Evolutionary conservation across 1,140 invertebrate genomes (phyloP).

Genomic region (Brachystomella parvula): DNA sequence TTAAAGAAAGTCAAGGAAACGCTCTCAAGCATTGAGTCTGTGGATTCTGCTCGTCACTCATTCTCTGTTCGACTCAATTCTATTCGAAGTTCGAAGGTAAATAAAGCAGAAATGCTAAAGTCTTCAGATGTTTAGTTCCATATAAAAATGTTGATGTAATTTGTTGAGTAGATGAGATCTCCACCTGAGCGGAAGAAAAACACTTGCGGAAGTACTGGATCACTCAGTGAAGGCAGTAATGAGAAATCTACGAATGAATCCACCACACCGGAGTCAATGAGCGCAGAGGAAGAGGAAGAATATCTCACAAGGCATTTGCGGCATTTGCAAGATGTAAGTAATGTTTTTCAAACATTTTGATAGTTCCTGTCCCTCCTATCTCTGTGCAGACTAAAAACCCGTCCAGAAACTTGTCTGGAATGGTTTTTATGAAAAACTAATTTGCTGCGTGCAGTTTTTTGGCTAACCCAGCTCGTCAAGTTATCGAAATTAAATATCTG

Average conservation of each 20-base stretch:
- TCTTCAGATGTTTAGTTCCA: background rate
- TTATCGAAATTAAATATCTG: background rate
- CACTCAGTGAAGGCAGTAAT: constrained; percentile 21
- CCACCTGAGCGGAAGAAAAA: constrained; percentile 26
- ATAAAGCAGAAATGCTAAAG: constrained; percentile 2
- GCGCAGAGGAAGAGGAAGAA: constrained; percentile 37
- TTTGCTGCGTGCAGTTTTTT: too few relatives aligned
- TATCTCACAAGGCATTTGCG: constrained; percentile 31
- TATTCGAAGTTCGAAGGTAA: constrained; percentile 62
- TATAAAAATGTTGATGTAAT: background rate
- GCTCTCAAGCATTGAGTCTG: constrained; percentile 75
- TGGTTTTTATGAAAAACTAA: too few relatives aligned
- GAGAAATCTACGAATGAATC: constrained; percentile 21
- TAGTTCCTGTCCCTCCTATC: too few relatives aligned
- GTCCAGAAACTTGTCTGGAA: too few relatives aligned
- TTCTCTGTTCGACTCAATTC: constrained; percentile 64
- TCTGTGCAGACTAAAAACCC: too few relatives aligned
- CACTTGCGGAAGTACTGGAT: constrained; percentile 24
- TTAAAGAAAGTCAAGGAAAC: constrained; percentile 56
- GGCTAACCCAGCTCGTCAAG: background rate
- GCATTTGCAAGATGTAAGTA: constrained; percentile 34
- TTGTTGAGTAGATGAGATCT: constrained; percentile 20
- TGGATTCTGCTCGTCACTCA: constrained; percentile 72
- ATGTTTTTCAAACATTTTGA: background rate
- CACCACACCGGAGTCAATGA: constrained; percentile 32